Conservation (phyloP, 37 sponge, comb jelly and placozoan genomes). For the Chondrilla cf. caribensis region DNA sequence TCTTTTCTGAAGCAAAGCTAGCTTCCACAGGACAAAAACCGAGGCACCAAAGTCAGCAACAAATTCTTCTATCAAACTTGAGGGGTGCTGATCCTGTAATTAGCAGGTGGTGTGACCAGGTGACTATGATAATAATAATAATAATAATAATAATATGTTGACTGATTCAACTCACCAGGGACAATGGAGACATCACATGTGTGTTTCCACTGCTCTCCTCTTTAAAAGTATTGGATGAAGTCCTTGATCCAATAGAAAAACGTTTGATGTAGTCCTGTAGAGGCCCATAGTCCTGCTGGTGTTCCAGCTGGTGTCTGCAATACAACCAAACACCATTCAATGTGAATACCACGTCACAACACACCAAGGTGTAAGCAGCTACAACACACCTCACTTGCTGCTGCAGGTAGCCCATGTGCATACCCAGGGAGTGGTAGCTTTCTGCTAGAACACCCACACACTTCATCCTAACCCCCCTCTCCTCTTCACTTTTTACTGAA, state of each 20-base stretch:
- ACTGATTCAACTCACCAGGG: too few species aligned
- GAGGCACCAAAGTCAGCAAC: constrained; percentile 73
- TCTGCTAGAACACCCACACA: constrained; percentile 84
- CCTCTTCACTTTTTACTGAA: constrained; percentile 71
- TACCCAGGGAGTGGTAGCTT: constrained; percentile 63
- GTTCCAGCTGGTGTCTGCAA: constrained; percentile 61
- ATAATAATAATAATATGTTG: too few species aligned
- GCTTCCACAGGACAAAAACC: constrained; percentile 93
- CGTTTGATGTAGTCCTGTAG: constrained; percentile 66
- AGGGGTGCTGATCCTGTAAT: constrained; percentile 46
- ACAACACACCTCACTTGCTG: constrained; percentile 62
- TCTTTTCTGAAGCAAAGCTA: constrained; percentile 80
- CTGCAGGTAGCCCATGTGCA: constrained; percentile 80
- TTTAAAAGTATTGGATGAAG: neutral
- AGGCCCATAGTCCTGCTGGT: constrained; percentile 61
- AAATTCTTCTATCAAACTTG: constrained; percentile 62
- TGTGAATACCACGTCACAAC: too few species aligned
- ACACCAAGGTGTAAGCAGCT: too few species aligned
- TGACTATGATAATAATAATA: neutral
- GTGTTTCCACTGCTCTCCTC: too few species aligned
- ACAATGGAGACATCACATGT: too few species aligned
- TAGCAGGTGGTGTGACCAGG: neutral
- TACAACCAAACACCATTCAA: too few species aligned
- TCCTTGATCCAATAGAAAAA: neutral
- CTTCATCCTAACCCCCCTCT: constrained; percentile 97